Evolutionary conservation across 2,888 invertebrate genomes (phyloP).

Genomic region (Drosophila helvetica): DNA sequence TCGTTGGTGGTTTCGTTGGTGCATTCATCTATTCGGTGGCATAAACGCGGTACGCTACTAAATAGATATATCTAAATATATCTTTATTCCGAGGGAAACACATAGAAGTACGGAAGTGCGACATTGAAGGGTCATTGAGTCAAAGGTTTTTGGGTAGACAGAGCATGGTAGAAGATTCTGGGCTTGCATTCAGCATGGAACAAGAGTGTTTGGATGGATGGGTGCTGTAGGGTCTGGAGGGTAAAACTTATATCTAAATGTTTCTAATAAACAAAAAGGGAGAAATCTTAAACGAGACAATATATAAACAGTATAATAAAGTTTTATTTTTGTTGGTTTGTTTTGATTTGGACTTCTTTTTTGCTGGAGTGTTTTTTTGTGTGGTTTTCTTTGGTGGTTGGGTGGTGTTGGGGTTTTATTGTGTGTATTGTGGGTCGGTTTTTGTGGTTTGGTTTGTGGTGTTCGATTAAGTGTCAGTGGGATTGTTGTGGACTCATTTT

Average conservation of each 20-base stretch:
- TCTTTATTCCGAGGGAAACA: conserved; percentile 31
- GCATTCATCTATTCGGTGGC: conserved; percentile 68
- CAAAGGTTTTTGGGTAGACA: conserved; percentile 12
- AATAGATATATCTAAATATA: conserved; percentile 36
- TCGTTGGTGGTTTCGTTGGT: conserved; percentile 75
- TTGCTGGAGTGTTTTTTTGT: conserved; percentile 53
- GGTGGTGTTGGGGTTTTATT: conserved; percentile 38
- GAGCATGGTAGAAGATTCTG: conserved; percentile 40
- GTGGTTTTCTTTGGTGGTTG: conserved; percentile 56
- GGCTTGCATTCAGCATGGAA: conserved; percentile 23
- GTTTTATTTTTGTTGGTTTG: conserved; percentile 46
- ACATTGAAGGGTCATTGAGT: conserved; percentile 32
- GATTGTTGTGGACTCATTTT: conserved; percentile 51
- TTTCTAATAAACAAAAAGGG: conserved; percentile 63
- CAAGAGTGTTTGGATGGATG: conserved; percentile 33
- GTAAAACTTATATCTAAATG: conserved; percentile 69
- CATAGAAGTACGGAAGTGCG: conserved; percentile 38
- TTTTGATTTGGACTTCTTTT: conserved; percentile 49
- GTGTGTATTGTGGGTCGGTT: conserved; percentile 28
- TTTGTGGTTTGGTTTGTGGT: conserved; percentile 40
- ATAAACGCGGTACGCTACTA: conserved; percentile 54
- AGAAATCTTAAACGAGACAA: conserved; percentile 74
- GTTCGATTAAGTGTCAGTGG: conserved; percentile 63
- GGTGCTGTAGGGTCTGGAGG: conserved; percentile 41
- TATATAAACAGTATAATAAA: conserved; percentile 66